These are phyloP conservation scores for Pinctada fucata DNA, from an alignment of 2,888 invertebrate species.

Conservation along the genomic window DNA sequence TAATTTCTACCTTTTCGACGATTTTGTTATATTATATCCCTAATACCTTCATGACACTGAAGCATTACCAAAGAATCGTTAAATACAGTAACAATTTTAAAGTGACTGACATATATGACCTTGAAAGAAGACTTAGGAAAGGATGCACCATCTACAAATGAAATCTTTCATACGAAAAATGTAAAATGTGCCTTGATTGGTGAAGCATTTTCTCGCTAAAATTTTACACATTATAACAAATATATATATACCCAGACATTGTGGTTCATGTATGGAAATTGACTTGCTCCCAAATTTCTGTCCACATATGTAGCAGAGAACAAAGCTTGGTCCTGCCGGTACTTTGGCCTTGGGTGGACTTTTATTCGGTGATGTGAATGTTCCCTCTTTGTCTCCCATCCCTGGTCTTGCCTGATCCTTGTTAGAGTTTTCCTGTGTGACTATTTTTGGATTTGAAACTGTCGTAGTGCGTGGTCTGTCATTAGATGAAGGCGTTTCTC, in stretches of 20 bases:
- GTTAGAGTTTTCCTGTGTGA: constrained; percentile 65
- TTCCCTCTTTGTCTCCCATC: constrained; percentile 49
- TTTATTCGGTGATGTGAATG: constrained; percentile 54
- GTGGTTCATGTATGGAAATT: constrained; percentile 83
- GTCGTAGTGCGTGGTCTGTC: constrained; percentile 66
- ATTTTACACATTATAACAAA: too few species aligned
- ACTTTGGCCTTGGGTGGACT: constrained; percentile 48
- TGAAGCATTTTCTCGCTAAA: too few species aligned
- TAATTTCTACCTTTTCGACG: too few species aligned
- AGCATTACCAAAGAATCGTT: too few species aligned
- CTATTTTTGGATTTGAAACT: constrained; percentile 61
- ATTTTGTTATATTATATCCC: too few species aligned
- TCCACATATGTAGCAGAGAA: constrained; percentile 83
- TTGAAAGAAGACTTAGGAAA: too few species aligned
- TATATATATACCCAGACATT: constrained; percentile 78
- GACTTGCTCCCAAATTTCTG: constrained; percentile 82
- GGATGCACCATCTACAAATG: too few species aligned
- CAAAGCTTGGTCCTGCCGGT: constrained; percentile 68
- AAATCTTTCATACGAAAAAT: too few species aligned
- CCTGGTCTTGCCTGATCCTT: constrained; percentile 39
- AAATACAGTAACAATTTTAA: too few species aligned
- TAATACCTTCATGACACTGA: too few species aligned
- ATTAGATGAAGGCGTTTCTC: constrained; percentile 3
- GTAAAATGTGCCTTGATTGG: too few species aligned
- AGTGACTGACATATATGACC: too few species aligned